Conservation (phyloP, 1,140 invertebrate genomes). For the Rhynchophorus ferrugineus region DNA sequence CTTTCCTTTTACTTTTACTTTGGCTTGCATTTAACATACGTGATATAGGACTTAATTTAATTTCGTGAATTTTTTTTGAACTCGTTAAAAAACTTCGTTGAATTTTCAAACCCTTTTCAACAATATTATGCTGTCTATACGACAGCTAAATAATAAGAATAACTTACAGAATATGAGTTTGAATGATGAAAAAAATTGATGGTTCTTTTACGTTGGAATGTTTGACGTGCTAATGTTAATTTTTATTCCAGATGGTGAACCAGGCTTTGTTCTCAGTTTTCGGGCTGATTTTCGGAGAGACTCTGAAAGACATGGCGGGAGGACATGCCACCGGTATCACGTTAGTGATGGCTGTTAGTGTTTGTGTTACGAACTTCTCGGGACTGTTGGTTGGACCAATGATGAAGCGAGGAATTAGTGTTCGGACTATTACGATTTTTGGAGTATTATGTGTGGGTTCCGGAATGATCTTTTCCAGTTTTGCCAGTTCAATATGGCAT, state of each 20-base stretch:
- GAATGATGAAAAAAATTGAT: too few species aligned
- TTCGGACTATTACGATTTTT: constrained; percentile 52
- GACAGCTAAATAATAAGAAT: too few species aligned
- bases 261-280: constrained; percentile 65
- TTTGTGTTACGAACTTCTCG: constrained; percentile 61
- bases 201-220: not conserved
- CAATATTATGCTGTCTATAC: too few species aligned
- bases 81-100: too few species aligned
- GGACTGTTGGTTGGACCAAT: constrained; percentile 58
- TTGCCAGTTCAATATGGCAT: constrained; percentile 53
- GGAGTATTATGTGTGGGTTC: constrained; percentile 52
- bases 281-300: constrained; percentile 60
- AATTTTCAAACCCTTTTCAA: too few species aligned
- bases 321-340: constrained; percentile 56
- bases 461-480: constrained; percentile 55
- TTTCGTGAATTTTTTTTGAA: too few species aligned
- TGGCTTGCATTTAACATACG: too few species aligned
- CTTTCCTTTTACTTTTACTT: too few species aligned
- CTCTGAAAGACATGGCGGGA: constrained; percentile 52
- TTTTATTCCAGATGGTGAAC: constrained; percentile 55
- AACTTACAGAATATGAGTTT: too few species aligned
- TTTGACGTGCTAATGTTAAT: too few species aligned
- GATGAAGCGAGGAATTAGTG: constrained; percentile 51
- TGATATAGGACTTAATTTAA: too few species aligned
- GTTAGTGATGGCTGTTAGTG: constrained; percentile 59